A percentile compares a stretch with the other conserved stretches of the same genome.
These are phyloP conservation scores for Alloscopus bannaensis DNA, from an alignment of 2,888 invertebrate genomes.

Conservation along the genomic window DNA sequence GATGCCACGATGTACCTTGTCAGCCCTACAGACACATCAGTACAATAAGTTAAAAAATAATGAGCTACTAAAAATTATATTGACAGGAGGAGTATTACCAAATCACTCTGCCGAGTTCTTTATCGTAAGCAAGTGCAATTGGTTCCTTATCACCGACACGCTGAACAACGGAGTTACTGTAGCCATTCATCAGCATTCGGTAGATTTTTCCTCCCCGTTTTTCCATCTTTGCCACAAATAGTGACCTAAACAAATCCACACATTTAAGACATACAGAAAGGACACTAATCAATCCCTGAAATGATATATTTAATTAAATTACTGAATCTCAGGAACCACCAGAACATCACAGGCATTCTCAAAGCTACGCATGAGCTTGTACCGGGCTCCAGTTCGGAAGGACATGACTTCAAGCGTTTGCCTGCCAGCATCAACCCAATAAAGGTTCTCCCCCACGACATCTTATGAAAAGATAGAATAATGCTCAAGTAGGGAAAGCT, in stretches of 20 bases:
- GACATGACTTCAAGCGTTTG: slow-evolving; percentile 82
- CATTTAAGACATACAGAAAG: not conserved
- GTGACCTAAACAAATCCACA: slow-evolving; percentile 76
- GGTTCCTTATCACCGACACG: slow-evolving; percentile 78
- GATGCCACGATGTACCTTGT: slow-evolving; percentile 62
- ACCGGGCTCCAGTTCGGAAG: slow-evolving; percentile 79
- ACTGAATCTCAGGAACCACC: slow-evolving; percentile 83
- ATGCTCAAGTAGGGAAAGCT: no score
- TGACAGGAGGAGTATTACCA: no score
- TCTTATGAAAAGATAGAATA: slow-evolving; percentile 78
- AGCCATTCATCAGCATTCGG: slow-evolving; percentile 83
- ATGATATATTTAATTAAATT: slow-evolving; percentile 65
- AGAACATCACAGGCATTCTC: slow-evolving; percentile 81
- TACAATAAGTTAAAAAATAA: no score
- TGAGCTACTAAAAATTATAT: no score
- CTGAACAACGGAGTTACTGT: slow-evolving; percentile 76
- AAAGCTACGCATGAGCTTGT: slow-evolving; percentile 78
- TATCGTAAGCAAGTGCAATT: slow-evolving; percentile 79
- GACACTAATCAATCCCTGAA: not conserved
- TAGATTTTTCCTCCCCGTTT: slow-evolving; percentile 78
- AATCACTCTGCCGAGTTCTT: slow-evolving; percentile 79
- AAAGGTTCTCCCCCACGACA: slow-evolving; percentile 83
- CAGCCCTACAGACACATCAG: no score
- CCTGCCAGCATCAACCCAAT: slow-evolving; percentile 82
- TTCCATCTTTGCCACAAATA: slow-evolving; percentile 79